phyloP scores from a whole-genome alignment of 2,888 invertebrate species.

The Agrypnus murinus region DNA sequence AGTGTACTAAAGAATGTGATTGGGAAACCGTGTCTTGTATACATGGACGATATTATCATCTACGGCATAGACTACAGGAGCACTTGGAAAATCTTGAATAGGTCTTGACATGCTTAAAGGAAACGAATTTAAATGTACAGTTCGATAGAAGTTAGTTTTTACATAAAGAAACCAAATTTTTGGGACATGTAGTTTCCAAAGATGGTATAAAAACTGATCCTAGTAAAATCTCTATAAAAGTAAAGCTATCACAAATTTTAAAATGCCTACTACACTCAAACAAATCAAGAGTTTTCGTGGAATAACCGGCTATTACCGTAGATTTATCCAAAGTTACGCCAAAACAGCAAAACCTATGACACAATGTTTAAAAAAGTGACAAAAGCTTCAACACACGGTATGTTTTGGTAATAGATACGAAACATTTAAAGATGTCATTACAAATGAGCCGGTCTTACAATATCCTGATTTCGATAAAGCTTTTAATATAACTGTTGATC shows the following conservation, averaged over 20 bases:
- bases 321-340: too few species aligned
- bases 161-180: too few species aligned
- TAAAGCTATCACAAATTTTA: too few species aligned
- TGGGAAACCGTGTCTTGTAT: not conserved
- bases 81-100: not conserved
- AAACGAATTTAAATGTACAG: too few species aligned
- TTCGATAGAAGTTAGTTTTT: too few species aligned
- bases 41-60: not conserved
- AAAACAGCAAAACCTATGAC: too few species aligned
- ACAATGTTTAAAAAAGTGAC: too few species aligned
- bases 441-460: not conserved
- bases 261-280: too few species aligned
- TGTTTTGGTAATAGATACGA: not conserved
- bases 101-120: not conserved
- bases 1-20: not conserved
- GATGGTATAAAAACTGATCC: too few species aligned
- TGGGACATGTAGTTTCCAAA: not conserved
- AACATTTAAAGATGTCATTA: not conserved
- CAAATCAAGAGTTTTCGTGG: too few species aligned
- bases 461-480: not conserved
- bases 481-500: not conserved
- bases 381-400: not conserved
- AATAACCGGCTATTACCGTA: too few species aligned
- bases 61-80: not conserved
- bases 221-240: too few species aligned